Evolutionary conservation across 1,140 invertebrate genomes (phyloP).

Genomic region (Drosophila aff.): DNA sequence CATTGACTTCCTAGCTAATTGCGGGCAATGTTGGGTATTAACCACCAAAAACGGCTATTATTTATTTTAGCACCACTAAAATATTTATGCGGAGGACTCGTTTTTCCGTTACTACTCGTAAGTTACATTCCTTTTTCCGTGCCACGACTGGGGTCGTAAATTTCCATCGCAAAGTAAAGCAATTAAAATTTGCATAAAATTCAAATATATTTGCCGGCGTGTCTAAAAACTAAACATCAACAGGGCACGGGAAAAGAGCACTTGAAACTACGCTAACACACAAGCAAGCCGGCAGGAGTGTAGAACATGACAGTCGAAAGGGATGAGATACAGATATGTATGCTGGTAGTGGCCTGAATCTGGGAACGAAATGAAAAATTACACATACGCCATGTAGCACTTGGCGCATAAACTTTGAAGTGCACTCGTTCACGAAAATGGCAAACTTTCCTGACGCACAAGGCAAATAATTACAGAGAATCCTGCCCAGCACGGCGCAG

Average conservation of each 20-base stretch:
- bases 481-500: neutral
- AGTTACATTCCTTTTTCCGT: neutral
- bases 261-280: constrained; percentile 51
- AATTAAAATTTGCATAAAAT: constrained; percentile 82
- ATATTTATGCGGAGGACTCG: constrained; percentile 50
- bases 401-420: constrained; percentile 63
- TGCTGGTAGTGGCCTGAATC: constrained; percentile 30
- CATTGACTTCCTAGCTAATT: constrained; percentile 39
- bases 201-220: constrained; percentile 61
- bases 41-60: constrained; percentile 40
- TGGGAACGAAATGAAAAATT: constrained; percentile 66
- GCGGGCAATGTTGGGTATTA: constrained; percentile 36
- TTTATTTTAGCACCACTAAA: constrained; percentile 60
- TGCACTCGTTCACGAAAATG: constrained; percentile 64
- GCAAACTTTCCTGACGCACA: constrained; percentile 50
- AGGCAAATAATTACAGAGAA: constrained; percentile 61
- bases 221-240: constrained; percentile 76
- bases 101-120: constrained; percentile 1
- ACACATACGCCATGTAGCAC: constrained; percentile 67
- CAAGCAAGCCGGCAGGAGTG: constrained; percentile 16
- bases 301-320: constrained; percentile 64
- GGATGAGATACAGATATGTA: constrained; percentile 26
- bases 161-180: constrained; percentile 64
- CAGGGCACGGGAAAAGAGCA: constrained; percentile 37
- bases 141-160: constrained; percentile 49